phyloP scores from a whole-genome alignment of 2,797 vertebrate genomes.

The Argentina silus region DNA sequence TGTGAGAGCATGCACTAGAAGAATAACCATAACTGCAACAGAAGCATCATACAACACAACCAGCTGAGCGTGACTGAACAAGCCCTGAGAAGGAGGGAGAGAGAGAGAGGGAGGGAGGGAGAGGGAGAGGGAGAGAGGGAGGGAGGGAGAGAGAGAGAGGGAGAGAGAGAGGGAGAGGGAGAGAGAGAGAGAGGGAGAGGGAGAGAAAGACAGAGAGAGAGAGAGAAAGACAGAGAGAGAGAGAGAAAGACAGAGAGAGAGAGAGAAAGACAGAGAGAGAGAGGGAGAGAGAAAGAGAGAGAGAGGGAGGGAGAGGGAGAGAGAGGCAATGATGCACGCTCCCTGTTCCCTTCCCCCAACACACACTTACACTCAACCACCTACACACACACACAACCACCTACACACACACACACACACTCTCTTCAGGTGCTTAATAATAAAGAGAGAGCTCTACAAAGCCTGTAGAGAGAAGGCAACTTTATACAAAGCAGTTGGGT shows the following conservation, averaged over 20 bases:
- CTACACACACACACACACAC: constrained; percentile 15
- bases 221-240: constrained; percentile 39
- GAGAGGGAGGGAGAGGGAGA: constrained; percentile 46
- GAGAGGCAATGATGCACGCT: not conserved
- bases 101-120: constrained; percentile 43
- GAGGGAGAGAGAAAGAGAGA: constrained; percentile 14
- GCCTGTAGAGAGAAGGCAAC: not conserved
- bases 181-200: constrained; percentile 38
- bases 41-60: constrained; percentile 65
- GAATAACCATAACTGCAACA: constrained; percentile 62
- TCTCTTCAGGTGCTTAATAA: constrained; percentile 28
- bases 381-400: constrained; percentile 14
- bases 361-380: not conserved
- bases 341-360: constrained; percentile 6
- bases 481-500: not conserved
- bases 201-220: constrained; percentile 11
- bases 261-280: constrained; percentile 8
- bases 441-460: constrained; percentile 20
- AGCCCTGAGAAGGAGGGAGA: constrained; percentile 44
- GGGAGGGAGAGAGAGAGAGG: constrained; percentile 13
- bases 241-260: constrained; percentile 45
- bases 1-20: constrained; percentile 6
- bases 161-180: constrained; percentile 26
- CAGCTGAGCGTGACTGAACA: constrained; percentile 64
- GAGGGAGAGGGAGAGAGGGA: constrained; percentile 22